Conservation (phyloP, 2,113 vertebrate genomes). For the Dissostichus mawsoni region DNA sequence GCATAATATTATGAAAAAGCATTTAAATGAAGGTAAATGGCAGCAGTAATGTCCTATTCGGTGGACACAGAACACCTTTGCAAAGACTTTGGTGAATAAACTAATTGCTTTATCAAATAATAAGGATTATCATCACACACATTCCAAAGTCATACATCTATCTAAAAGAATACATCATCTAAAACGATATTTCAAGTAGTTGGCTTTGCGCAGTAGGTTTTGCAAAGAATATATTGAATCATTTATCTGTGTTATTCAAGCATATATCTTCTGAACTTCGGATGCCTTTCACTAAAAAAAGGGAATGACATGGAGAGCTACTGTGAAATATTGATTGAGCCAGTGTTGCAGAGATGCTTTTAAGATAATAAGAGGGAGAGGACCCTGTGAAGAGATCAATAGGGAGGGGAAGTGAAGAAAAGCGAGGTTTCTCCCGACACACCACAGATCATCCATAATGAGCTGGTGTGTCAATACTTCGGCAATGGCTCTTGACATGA, state of each 20-base stretch:
- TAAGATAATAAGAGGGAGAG: slow-evolving; percentile 81
- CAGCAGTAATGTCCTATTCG: slow-evolving; percentile 50
- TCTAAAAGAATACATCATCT: not conserved
- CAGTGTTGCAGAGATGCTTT: slow-evolving; percentile 81
- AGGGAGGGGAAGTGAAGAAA: slow-evolving; percentile 76
- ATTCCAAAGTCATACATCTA: not conserved
- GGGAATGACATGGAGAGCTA: slow-evolving; percentile 66
- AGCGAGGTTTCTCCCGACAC: slow-evolving; percentile 74
- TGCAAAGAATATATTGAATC: not conserved
- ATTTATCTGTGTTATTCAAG: slow-evolving; percentile 39
- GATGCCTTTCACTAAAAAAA: slow-evolving; percentile 59
- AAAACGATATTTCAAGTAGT: slow-evolving; percentile 11
- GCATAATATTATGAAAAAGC: slow-evolving; percentile 66
- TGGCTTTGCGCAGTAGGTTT: slow-evolving; percentile 18
- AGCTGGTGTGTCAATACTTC: slow-evolving; percentile 74
- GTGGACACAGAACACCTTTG: slow-evolving; percentile 46
- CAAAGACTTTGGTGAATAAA: slow-evolving; percentile 26
- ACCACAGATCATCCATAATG: slow-evolving; percentile 81
- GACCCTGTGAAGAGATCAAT: slow-evolving; percentile 79
- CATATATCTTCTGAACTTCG: slow-evolving; percentile 36
- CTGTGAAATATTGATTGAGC: slow-evolving; percentile 78
- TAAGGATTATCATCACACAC: slow-evolving; percentile 23
- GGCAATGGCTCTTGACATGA: slow-evolving; percentile 55
- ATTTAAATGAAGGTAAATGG: slow-evolving; percentile 70
- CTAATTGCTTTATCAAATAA: slow-evolving; percentile 40